Percentiles rank a stretch among this genome's conserved stretches.
Conservation (phyloP, 2,113 vertebrate genomes). For the Rhinopithecus roxellana region DNA sequence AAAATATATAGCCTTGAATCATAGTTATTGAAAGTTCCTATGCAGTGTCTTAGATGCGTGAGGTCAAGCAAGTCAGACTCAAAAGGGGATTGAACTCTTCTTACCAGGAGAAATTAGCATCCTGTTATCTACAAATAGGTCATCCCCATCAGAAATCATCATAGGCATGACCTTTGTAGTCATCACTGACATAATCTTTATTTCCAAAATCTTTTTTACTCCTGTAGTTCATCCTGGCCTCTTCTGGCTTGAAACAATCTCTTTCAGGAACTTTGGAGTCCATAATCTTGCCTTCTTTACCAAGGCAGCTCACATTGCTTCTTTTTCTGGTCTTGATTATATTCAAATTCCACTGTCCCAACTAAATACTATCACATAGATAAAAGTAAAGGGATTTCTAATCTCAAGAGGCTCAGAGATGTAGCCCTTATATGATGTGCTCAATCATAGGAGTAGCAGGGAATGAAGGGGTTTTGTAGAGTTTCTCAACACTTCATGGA, state of each 20-base stretch:
- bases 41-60: neutral
- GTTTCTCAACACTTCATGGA: neutral
- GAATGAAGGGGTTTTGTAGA: neutral
- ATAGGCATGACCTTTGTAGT: neutral
- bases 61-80: neutral
- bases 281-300: neutral
- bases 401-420: neutral
- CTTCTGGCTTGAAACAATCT: neutral
- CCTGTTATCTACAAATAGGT: neutral
- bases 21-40: neutral
- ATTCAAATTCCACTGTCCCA: accelerated
- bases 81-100: neutral
- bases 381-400: neutral
- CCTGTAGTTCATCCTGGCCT: neutral
- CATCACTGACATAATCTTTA: neutral
- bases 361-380: neutral
- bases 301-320: neutral
- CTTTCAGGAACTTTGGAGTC: neutral
- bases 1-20: neutral
- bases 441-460: neutral
- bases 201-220: neutral
- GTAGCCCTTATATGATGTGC: neutral
- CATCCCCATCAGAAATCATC: neutral
- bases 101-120: neutral
- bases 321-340: neutral